A percentile compares a stretch with the other conserved stretches of the same genome.
Conservation (phyloP, 2,113 vertebrate species). For the Castor canadensis region DNA sequence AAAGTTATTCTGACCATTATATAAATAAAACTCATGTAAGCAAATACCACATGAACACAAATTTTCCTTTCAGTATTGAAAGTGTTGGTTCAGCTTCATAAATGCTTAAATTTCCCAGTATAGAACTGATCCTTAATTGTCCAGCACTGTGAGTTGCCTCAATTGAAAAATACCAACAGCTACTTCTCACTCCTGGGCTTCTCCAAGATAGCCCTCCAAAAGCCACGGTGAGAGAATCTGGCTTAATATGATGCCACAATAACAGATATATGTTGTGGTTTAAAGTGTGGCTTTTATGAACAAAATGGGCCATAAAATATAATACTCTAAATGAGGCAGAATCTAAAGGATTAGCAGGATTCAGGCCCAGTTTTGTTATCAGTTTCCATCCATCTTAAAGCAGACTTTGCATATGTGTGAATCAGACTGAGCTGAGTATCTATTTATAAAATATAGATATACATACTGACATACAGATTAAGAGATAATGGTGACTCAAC, state of each 20-base stretch:
- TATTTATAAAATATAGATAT: background rate
- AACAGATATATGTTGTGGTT: background rate
- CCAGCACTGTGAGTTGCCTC: background rate
- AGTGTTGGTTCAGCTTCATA: background rate
- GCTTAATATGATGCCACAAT: accelerated
- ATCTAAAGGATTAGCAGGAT: background rate
- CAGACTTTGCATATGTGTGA: background rate
- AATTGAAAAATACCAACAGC: accelerated
- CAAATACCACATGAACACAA: background rate
- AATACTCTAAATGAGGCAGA: background rate
- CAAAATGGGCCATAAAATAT: background rate
- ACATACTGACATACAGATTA: background rate
- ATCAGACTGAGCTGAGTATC: background rate
- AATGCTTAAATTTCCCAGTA: background rate
- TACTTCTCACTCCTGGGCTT: background rate
- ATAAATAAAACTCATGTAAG: background rate
- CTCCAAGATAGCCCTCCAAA: background rate
- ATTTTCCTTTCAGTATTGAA: background rate
- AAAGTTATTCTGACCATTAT: background rate
- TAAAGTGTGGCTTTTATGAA: background rate
- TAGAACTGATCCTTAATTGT: background rate
- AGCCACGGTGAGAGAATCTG: accelerated
- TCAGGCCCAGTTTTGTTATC: background rate
- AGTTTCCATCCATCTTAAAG: background rate
- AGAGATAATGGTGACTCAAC: background rate